Evolutionary conservation across 2,797 vertebrate genomes (phyloP).

Genomic region (Micromesistius poutassou): DNA sequence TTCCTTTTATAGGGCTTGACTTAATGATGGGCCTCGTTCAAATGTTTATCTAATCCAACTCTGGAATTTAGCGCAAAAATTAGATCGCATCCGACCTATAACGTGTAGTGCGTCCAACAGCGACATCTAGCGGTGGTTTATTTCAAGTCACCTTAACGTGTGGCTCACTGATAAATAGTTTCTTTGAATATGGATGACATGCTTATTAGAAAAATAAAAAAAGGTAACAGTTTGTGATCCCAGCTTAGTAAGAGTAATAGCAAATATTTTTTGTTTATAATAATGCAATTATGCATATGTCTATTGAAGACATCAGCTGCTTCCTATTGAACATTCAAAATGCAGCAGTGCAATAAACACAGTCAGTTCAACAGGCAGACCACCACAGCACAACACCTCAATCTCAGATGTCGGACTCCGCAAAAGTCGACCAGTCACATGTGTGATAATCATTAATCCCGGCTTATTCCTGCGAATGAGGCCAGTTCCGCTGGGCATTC

Average conservation of each 20-base stretch:
- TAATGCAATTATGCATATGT: neutral
- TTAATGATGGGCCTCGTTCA: neutral
- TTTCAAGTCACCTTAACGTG: conserved; percentile 12
- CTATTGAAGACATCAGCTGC: neutral
- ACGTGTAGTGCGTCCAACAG: conserved; percentile 18
- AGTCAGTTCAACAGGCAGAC: neutral
- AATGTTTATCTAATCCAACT: neutral
- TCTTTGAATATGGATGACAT: conserved; percentile 51
- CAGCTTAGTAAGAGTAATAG: conserved; percentile 23
- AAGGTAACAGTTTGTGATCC: conserved; percentile 37
- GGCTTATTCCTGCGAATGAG: too few species aligned
- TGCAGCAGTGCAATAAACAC: neutral
- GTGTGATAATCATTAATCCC: too few species aligned
- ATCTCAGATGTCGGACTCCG: neutral
- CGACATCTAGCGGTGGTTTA: conserved; percentile 48
- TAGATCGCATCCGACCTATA: neutral
- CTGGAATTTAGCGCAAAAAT: neutral
- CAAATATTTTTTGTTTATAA: neutral
- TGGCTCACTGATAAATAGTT: neutral
- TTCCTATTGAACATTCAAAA: neutral
- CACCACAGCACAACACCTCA: neutral
- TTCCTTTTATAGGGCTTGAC: neutral
- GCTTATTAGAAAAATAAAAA: conserved; percentile 25
- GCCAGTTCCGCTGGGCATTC: neutral
- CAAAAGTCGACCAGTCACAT: too few species aligned